Base-by-base conservation (phyloP, 1,140 invertebrate species). In the Drepana arcuata region DNA sequence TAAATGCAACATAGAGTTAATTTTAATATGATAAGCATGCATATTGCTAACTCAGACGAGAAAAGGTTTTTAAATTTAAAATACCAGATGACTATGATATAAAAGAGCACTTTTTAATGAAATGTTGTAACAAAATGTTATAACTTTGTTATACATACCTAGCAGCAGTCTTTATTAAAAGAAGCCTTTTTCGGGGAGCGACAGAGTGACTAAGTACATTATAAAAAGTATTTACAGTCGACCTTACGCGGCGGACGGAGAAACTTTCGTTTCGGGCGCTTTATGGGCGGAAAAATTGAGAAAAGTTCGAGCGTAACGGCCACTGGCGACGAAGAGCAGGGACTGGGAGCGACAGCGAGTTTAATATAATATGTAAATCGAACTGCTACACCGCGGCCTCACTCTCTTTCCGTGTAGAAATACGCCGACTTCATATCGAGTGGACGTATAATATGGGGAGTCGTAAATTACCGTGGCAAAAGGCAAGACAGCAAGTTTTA, bases 361-460 rank as follows among this genome's bases (percentile, higher is more conserved):
- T 81, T 81, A 81, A 81, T 81, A 81, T 81, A 81, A 79, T 81
- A 81, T 81, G 77, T 75, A 81, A 79, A 81, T 81, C 70, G 72
- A 71, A 75, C 60, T 64, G 54, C 62, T 56, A 58, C 64, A 61
- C 49, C 51, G 63, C 60, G 69, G 66, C 69, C 69, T 73, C 55
- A 58, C 52, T 58, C 48, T 67, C 52, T 43, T 60, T 50, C 57
- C 55, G 56, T 34, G 25, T 42, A 45, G 61, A 60, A 53, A 57
- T 49, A 57, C 38, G 50, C 55, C 59, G 48, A 68, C 68, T 66
- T 81, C 72, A 77, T 78, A 81, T 81, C 58, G 68, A 41, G 48
- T 57, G 52, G 67, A 75, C 67, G 62, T 78, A 77, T 75, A 73
- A 74, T 65, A 65, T 52, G 44, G 72, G 69, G 63, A 63, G 51